A percentile compares a stretch with the other conserved stretches of the same genome.
These are phyloP conservation scores for Hemitrygon akajei DNA, from an alignment of 2,797 vertebrate genomes.

Conservation along the genomic window DNA sequence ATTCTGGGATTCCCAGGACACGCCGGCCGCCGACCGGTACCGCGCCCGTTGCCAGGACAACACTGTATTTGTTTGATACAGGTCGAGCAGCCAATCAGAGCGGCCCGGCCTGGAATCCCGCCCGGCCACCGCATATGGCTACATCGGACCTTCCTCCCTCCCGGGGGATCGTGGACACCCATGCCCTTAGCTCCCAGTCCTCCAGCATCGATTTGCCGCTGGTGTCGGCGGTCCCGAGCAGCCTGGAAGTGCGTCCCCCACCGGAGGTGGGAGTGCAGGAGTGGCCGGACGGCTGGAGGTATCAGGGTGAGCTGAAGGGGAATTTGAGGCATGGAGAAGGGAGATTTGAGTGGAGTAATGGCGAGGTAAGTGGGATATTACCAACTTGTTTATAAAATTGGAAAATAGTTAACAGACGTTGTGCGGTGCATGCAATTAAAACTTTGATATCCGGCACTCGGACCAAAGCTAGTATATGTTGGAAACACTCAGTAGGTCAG, in stretches of 20 bases:
- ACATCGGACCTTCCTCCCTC: no score
- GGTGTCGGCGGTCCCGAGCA: not conserved
- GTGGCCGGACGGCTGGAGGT: constrained; percentile 66
- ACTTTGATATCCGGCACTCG: no score
- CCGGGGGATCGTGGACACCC: not conserved
- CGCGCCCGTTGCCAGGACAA: no score
- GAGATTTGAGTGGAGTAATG: constrained; percentile 59
- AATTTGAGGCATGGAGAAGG: constrained; percentile 67
- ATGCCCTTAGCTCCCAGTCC: not conserved
- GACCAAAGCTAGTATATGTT: not conserved
- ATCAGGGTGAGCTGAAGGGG: constrained; percentile 62
- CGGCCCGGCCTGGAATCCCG: no score
- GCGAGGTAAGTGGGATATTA: constrained; percentile 54
- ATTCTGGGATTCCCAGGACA: no score
- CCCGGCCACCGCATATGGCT: no score
- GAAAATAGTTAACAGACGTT: no score
- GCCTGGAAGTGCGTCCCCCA: not conserved
- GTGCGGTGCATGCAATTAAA: no score
- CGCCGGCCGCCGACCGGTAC: no score
- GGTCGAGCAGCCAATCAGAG: no score
- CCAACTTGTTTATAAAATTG: no score
- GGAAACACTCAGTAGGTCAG: not conserved
- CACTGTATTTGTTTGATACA: no score
- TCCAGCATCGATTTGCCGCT: not conserved
- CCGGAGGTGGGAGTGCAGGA: constrained; percentile 50